A percentile compares a stretch with the other conserved stretches of the same genome.
Conservation (phyloP, 2,797 vertebrate genomes). For the Manis crassicaudata region DNA sequence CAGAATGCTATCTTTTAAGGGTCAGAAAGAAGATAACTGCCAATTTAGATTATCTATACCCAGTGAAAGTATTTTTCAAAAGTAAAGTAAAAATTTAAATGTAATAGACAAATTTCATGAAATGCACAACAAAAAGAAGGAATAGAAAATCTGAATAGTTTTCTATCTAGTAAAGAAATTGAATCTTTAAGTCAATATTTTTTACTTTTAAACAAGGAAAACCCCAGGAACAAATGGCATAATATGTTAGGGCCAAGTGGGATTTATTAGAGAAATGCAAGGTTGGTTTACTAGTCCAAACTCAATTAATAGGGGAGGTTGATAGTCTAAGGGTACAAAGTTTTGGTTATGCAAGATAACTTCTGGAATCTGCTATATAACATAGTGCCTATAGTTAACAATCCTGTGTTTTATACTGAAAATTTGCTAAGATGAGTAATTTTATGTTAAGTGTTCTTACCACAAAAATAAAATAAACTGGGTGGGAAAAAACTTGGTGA, state of each 20-base stretch:
- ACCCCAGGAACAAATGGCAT: background rate
- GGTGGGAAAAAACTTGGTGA: background rate
- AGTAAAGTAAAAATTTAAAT: background rate
- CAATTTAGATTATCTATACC: background rate
- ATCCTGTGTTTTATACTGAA: background rate
- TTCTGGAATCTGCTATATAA: background rate
- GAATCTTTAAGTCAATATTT: background rate
- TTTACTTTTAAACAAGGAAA: background rate
- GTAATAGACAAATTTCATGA: background rate
- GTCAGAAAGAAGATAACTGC: background rate
- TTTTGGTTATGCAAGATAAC: background rate
- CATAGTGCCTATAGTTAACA: background rate
- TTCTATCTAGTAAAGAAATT: background rate
- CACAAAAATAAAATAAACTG: background rate
- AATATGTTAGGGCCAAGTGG: background rate
- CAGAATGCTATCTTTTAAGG: background rate
- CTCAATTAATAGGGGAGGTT: background rate
- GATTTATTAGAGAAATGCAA: background rate
- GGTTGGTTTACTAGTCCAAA: background rate
- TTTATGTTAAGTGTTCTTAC: background rate
- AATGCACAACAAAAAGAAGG: background rate
- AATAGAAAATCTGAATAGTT: constrained; percentile 11
- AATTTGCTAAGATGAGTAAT: background rate
- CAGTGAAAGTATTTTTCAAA: background rate
- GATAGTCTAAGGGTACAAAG: background rate